Evolutionary conservation across 2,888 invertebrate genomes (phyloP).

Genomic region (Drosophila koepferae): DNA sequence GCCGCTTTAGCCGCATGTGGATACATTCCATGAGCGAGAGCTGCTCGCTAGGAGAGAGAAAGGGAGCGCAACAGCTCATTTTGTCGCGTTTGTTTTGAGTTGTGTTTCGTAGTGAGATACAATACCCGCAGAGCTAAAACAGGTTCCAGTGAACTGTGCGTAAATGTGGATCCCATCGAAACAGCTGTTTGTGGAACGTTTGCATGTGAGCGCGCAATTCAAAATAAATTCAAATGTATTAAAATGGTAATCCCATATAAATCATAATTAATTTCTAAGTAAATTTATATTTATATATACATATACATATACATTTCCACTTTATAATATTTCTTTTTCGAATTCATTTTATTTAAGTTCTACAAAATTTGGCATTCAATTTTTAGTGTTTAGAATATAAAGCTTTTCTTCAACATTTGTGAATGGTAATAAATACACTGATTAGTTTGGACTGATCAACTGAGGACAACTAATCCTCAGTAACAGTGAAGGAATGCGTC

Average conservation of each 20-base stretch:
- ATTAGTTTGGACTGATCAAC: constrained; percentile 14
- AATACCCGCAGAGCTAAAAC: constrained; percentile 15
- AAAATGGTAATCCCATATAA: too few relatives aligned
- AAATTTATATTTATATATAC: too few relatives aligned
- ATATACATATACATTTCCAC: not conserved
- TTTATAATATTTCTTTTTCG: not conserved
- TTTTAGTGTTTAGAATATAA: constrained; percentile 61
- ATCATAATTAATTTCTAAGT: too few relatives aligned
- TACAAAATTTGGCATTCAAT: constrained; percentile 70
- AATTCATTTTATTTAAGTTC: constrained; percentile 49
- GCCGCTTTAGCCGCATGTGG: constrained; percentile 48
- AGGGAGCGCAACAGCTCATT: constrained; percentile 21
- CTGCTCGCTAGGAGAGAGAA: not conserved
- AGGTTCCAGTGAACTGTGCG: constrained; percentile 7
- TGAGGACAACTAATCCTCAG: constrained; percentile 73
- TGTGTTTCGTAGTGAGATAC: constrained; percentile 31
- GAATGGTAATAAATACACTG: constrained; percentile 65
- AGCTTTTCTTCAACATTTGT: constrained; percentile 64
- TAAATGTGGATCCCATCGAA: constrained; percentile 29
- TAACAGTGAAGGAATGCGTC: constrained; percentile 86
- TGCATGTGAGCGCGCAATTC: constrained; percentile 35
- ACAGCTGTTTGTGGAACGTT: constrained; percentile 47
- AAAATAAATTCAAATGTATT: constrained; percentile 6
- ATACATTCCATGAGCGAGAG: constrained; percentile 46
- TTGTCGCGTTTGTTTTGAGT: constrained; percentile 51